phyloP scores from a whole-genome alignment of 2,113 vertebrate species.

The Falcunculus frontatus region DNA sequence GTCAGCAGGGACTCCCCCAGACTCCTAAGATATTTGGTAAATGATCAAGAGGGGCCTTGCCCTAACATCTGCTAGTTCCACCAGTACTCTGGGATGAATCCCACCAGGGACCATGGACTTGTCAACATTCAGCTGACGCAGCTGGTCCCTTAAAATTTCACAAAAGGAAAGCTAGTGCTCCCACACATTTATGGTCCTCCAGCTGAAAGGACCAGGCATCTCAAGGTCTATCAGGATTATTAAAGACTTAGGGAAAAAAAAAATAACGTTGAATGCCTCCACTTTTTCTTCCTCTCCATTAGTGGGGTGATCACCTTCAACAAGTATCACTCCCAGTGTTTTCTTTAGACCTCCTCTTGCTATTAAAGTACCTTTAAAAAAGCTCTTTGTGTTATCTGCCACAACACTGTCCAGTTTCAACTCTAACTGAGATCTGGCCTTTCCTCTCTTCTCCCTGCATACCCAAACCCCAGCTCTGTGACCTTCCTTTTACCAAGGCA shows the following conservation, averaged over 20 bases:
- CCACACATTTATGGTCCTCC: background rate
- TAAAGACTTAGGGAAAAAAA: background rate
- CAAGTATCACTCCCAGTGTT: background rate
- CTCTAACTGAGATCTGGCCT: background rate
- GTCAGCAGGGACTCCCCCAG: background rate
- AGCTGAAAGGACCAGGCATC: background rate
- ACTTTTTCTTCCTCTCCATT: background rate
- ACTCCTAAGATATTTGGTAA: background rate
- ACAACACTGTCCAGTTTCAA: background rate
- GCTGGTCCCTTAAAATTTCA: background rate
- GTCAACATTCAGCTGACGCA: background rate
- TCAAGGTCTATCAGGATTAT: background rate
- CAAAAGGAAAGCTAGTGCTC: background rate
- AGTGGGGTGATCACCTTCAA: background rate
- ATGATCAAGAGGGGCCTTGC: background rate
- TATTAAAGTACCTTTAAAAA: background rate
- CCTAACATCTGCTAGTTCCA: background rate
- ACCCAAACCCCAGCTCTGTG: background rate
- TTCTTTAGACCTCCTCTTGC: background rate
- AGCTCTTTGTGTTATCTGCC: background rate
- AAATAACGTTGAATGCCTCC: rapidly evolving
- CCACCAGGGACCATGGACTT: background rate
- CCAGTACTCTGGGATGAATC: background rate
- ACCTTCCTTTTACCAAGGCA: background rate
- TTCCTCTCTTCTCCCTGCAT: background rate